Percentiles rank a stretch among this genome's conserved stretches.
Conservation (phyloP, 2,797 vertebrate species). For the Xenopus petersii region DNA sequence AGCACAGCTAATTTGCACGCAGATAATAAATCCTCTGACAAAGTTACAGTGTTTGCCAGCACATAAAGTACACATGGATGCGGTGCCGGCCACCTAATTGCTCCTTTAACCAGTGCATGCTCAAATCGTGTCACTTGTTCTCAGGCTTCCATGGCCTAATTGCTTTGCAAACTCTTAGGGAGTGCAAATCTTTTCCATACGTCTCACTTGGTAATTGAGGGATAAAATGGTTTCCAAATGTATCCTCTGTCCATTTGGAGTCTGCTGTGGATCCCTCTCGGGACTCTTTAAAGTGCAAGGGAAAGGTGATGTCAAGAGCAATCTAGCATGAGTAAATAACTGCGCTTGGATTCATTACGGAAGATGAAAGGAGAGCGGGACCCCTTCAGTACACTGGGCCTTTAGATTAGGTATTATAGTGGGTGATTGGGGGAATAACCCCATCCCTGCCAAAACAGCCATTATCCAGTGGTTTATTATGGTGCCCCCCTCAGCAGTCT, state of each 20-base stretch:
- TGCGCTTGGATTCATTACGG: slow-evolving; percentile 77
- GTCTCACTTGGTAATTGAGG: slow-evolving; percentile 78
- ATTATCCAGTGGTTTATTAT: neutral
- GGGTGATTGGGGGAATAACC: slow-evolving; percentile 26
- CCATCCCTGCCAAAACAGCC: neutral
- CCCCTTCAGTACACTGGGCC: slow-evolving; percentile 63
- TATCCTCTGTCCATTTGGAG: slow-evolving; percentile 74
- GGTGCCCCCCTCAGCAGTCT: neutral
- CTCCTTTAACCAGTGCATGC: slow-evolving; percentile 76
- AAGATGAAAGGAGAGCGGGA: slow-evolving; percentile 73
- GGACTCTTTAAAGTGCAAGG: slow-evolving; percentile 78
- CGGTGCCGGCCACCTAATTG: slow-evolving; percentile 53
- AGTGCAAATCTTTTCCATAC: slow-evolving; percentile 80
- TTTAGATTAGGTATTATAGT: slow-evolving; percentile 45
- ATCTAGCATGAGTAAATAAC: slow-evolving; percentile 64
- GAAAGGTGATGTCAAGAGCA: slow-evolving; percentile 79
- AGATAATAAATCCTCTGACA: slow-evolving; percentile 45
- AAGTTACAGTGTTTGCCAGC: slow-evolving; percentile 37
- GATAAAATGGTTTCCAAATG: slow-evolving; percentile 84
- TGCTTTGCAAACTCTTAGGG: slow-evolving; percentile 78
- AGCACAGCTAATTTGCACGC: slow-evolving; percentile 44
- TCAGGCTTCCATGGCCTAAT: slow-evolving; percentile 76
- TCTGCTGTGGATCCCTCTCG: slow-evolving; percentile 68
- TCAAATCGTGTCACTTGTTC: slow-evolving; percentile 73
- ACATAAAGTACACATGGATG: slow-evolving; percentile 34